Conservation (phyloP, 2,797 vertebrate species). For the Lacerta agilis region DNA sequence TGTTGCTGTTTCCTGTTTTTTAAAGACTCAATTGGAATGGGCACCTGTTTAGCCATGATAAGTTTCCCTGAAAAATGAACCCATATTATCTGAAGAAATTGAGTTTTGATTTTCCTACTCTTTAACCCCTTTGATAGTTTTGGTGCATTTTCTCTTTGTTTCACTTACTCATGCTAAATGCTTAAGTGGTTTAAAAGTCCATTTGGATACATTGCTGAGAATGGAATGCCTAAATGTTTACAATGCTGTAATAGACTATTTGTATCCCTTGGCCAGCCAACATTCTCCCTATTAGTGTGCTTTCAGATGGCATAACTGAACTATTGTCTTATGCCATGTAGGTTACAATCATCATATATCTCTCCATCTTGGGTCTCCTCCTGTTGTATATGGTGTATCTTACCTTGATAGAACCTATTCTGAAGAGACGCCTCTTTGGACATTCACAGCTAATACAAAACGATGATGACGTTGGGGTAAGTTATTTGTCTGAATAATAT, state of each 20-base stretch:
- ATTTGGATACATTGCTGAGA: not conserved
- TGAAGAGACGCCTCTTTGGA: conserved; percentile 95
- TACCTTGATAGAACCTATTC: conserved; percentile 93
- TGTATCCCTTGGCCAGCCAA: not conserved
- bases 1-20: not conserved
- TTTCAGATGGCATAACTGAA: conserved; percentile 31
- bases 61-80: not conserved
- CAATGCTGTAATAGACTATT: not conserved
- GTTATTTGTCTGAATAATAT: conserved; percentile 60
- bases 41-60: not conserved
- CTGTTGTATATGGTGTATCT: conserved; percentile 98
- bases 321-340: conserved; percentile 67
- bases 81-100: not conserved
- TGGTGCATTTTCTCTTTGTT: not conserved
- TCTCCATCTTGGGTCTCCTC: conserved; percentile 94
- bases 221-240: not conserved
- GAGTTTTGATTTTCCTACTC: not conserved
- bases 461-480: conserved; percentile 94
- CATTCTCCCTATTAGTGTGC: not conserved
- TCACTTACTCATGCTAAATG: not conserved
- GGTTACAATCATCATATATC: conserved; percentile 96
- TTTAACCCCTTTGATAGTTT: not conserved
- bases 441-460: conserved; percentile 96
- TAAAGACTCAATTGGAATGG: not conserved
- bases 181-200: not conserved